Conservation (phyloP, 2,888 invertebrate genomes). For the Hecatera dysodea region DNA sequence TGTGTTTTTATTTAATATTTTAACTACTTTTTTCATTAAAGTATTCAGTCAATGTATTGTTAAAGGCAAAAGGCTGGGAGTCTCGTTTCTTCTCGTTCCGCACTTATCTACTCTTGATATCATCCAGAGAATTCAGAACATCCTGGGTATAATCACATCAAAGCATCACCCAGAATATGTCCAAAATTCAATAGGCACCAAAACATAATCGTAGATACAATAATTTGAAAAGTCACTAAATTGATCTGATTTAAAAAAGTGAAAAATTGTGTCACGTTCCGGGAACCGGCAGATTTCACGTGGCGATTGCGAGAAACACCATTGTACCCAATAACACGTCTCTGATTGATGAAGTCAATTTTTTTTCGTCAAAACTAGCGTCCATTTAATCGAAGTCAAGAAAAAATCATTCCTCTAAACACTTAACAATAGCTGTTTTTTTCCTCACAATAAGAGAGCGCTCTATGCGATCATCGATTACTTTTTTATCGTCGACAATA, state of each 20-base stretch:
- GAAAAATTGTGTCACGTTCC: conserved; percentile 83
- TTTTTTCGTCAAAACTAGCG: conserved; percentile 85
- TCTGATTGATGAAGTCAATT: conserved; percentile 88
- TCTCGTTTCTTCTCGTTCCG: background rate
- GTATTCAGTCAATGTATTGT: background rate
- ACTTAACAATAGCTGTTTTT: conserved; percentile 87
- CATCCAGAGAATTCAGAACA: conserved; percentile 10
- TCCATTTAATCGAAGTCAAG: conserved; percentile 79
- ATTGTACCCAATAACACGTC: conserved; percentile 88
- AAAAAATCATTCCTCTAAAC: conserved; percentile 81
- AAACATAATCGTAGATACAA: conserved; percentile 56
- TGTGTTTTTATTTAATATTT: background rate
- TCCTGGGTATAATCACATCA: conserved; percentile 35
- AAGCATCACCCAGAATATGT: conserved; percentile 38
- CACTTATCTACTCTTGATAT: conserved; percentile 30
- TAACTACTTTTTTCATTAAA: background rate
- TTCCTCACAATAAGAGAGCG: conserved; percentile 81
- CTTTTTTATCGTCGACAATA: conserved; percentile 89
- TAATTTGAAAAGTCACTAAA: conserved; percentile 73
- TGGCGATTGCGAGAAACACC: conserved; percentile 80
- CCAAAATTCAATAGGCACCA: conserved; percentile 55
- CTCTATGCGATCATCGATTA: conserved; percentile 89
- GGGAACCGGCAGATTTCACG: conserved; percentile 83
- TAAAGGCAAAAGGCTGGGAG: background rate
- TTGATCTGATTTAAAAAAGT: conserved; percentile 82